A percentile compares a stretch with the other conserved stretches of the same genome.
Evolutionary conservation across 2,888 invertebrate genomes (phyloP).

Genomic region (Drosophila falleni): DNA sequence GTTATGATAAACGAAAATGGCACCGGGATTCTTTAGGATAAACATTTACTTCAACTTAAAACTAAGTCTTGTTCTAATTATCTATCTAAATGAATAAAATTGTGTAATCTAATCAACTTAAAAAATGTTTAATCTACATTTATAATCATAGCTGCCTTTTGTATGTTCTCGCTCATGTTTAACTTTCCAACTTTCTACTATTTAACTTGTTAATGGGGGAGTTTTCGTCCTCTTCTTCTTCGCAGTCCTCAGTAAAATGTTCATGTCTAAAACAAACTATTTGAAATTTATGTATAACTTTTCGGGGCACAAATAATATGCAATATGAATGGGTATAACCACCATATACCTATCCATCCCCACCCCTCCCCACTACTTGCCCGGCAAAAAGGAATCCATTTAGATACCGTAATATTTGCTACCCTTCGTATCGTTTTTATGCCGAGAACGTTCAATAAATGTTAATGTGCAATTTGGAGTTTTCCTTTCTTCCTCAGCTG

Average conservation of each 20-base stretch:
- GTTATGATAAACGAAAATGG: too few relatives aligned
- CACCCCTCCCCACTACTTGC: not conserved
- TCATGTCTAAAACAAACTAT: constrained; percentile 13
- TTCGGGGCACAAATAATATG: constrained; percentile 12
- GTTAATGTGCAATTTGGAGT: constrained; percentile 59
- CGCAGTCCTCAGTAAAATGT: not conserved
- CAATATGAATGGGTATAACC: constrained; percentile 11
- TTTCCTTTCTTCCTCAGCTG: constrained; percentile 27
- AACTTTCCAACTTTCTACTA: not conserved
- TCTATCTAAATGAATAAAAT: not conserved
- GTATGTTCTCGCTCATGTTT: not conserved
- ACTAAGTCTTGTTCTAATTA: not conserved
- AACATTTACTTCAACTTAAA: not conserved
- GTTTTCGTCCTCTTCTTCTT: not conserved
- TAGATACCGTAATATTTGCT: constrained; percentile 31
- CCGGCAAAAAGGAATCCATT: constrained; percentile 1
- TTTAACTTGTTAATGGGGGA: not conserved
- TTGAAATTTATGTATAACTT: constrained; percentile 14
- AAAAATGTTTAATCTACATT: not conserved
- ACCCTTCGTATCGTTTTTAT: constrained; percentile 36
- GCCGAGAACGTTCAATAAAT: constrained; percentile 49
- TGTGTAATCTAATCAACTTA: constrained; percentile 1
- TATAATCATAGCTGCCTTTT: not conserved
- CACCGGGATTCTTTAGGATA: not conserved
- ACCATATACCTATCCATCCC: too few relatives aligned